Evolutionary conservation across 1,140 invertebrate genomes (phyloP).

Genomic region (Batillaria attramentaria): DNA sequence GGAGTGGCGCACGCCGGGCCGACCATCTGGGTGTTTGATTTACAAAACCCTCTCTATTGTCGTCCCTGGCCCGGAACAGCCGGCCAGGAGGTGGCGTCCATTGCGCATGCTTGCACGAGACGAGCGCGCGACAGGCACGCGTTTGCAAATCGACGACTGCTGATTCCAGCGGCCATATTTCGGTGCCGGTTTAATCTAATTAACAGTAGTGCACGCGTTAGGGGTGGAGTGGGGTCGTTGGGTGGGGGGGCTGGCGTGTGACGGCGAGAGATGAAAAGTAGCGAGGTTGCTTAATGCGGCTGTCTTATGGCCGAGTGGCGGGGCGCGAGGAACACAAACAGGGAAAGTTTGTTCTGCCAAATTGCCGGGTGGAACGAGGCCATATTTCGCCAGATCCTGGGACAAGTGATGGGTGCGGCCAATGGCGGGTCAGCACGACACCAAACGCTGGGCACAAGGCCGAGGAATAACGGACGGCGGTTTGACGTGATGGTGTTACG

Average conservation of each 20-base stretch:
- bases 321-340: slow-evolving; percentile 28
- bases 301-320: not conserved
- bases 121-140: slow-evolving; percentile 22
- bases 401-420: slow-evolving; percentile 10
- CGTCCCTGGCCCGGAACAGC: slow-evolving; percentile 12
- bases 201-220: too few species aligned
- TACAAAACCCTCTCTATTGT: slow-evolving; percentile 37
- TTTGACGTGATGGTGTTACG: too few species aligned
- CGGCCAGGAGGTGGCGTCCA: slow-evolving; percentile 12
- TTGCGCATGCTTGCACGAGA: slow-evolving; percentile 36
- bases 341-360: slow-evolving; percentile 30
- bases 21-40: slow-evolving; percentile 41
- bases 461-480: too few species aligned
- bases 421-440: not conserved
- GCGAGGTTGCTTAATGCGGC: slow-evolving; percentile 23
- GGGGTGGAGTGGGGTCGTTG: too few species aligned
- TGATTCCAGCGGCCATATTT: slow-evolving; percentile 32
- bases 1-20: slow-evolving; percentile 15
- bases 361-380: slow-evolving; percentile 22
- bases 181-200: slow-evolving; percentile 26
- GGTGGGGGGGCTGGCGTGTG: too few species aligned
- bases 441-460: slow-evolving; percentile 15
- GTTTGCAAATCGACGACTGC: slow-evolving; percentile 22
- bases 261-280: slow-evolving; percentile 35
- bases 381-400: slow-evolving; percentile 11